Evolutionary conservation across 2,888 invertebrate genomes (phyloP), one percentile per base, ranked within the genome.

Genomic region (Rhopalosiphum nymphaeae): DNA sequence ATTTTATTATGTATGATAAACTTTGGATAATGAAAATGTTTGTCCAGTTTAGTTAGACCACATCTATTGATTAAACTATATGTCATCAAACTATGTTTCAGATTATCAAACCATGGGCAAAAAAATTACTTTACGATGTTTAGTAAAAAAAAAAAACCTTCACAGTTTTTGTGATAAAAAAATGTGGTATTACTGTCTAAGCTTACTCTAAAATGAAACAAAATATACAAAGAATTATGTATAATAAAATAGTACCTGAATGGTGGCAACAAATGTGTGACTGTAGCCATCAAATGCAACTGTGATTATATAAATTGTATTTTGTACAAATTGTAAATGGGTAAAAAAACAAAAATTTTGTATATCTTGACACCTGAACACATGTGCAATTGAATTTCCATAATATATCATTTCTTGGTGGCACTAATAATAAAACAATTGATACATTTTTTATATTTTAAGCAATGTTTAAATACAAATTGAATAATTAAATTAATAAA

Each of bases 271-370:
- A 91, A 53, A 94, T 49, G 90, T 90, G 7, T 57, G 84, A 67
- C 49, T 91, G 44, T 91, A 94, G 42, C 86, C 11, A 61, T 86
- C 94, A 91, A 57, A 94, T 67, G 94, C 29, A 46, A 94, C 94
- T 21, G 94, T 94, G 25, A 94, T 86, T 44, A 94, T 94, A 67
- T 86, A 94, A 42, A 94, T 86, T 11, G 91, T 94, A n/a, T 86
- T 91, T 91, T 94, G 94, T 11, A 91, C 25, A 9, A 67, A 91
- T 53, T 94, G 94, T 53, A 94, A 90, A 91, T 94, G 94, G 53
- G 94, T 94, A 86, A 42, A 94, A 61, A 86, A 91, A 26, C 86
- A 67, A 11, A 29, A 94, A 25, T 87, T 49, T 42, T 89, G 85
- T 25, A 94, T 84, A 86, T 94, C 94, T 86, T 94, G 86, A 61